Base-by-base conservation (phyloP, 2,797 vertebrate genomes). In the Podarcis lilfordi region DNA sequence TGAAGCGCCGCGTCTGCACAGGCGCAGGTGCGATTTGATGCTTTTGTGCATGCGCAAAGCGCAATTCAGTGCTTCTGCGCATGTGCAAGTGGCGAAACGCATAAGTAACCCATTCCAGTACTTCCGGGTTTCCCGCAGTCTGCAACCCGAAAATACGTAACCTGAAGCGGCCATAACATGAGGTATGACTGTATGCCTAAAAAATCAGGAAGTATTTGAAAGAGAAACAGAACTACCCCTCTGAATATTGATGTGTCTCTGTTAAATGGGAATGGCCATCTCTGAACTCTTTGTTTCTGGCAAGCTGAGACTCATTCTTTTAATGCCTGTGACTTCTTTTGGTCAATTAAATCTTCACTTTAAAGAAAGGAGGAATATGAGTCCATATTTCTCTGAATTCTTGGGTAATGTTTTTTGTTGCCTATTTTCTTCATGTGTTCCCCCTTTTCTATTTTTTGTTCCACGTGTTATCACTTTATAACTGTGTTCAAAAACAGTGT, bases 401-500 rank as follows among this genome's bases (percentile, higher is more conserved):
- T 71, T n/a, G 68, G 25, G 13, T 59, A 61, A 59, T 32, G 2
- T 15, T 35, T 86, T 72, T 32, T 59, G 21, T 80, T 1, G 55
- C 85, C 4, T 0, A 3, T 40, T 7, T 0, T 1, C 81, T 75
- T 84, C 84, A n/a, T 9, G 83, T 35, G 4, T 59, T 84, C 2
- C 27, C 0, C 59, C 2, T 37, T 84, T 75, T n/a, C 3, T 86
- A 19, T 5, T 37, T 92, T 83, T 86, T 86, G 21, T 15, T 86
- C 0, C 10, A n/a, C 89, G 50, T 88, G 29, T 86, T 92, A 80
- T 89, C 21, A 0, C 29, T 87, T 88, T 69, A 40, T 80, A 85
- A 50, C 76, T 77, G 19, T 61, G 59, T 85, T 90, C 64, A 87
- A 76, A 37, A 40, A 80, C 89, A 71, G 71, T 90, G 79, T 87